Base-by-base conservation (phyloP, 2,888 invertebrate genomes). In the Rhamphomyia laevipes region DNA sequence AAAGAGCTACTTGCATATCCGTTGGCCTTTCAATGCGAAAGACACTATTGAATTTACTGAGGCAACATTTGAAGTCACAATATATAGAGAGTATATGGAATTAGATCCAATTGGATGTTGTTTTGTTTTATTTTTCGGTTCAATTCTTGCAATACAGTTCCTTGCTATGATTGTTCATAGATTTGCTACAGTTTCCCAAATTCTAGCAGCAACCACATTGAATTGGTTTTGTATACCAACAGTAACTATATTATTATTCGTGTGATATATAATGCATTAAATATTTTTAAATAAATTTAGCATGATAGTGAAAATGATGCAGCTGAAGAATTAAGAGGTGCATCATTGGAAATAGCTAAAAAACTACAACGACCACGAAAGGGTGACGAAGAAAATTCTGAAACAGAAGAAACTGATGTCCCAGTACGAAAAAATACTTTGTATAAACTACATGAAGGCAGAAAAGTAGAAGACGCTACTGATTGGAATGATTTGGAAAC, bases 91-190 rank as follows among this genome's bases (percentile, higher is more conserved):
- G 47, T 78, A 78, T 58, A 72, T 83, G 31, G 76, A 84, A 62
- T 65, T 84, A 54, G 84, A 84, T 64, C 84, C 84, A 2, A 83
- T 84, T 53, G 80, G 86, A 52, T 74, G 86, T n/a, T 77, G 84
- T 23, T 85, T 86, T 64, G 75, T 87, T 27, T 67, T 80, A 47
- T 82, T 84, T 63, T 86, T 86, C 62, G 82, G 81, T 16, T 59
- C 77, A 9, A 78, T 86, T 52, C 67, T 86, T 55, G 65, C 81
- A 35, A 76, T 85, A 45, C 84, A 87, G 72, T 85, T 85, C 61
- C 60, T 78, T 42, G 84, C 81, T 15, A 86, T 86, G 85, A 66
- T 86, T 53, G 74, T 82, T 59, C 86, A 86, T 73, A 77, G 86
- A 23, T 82, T 84, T 60, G 81, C 78, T 43, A 86, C 86, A 2